Evolutionary conservation across 2,113 vertebrate genomes (phyloP), one percentile per base, ranked within the genome.

Genomic region (Boleophthalmus pectinirostris): DNA sequence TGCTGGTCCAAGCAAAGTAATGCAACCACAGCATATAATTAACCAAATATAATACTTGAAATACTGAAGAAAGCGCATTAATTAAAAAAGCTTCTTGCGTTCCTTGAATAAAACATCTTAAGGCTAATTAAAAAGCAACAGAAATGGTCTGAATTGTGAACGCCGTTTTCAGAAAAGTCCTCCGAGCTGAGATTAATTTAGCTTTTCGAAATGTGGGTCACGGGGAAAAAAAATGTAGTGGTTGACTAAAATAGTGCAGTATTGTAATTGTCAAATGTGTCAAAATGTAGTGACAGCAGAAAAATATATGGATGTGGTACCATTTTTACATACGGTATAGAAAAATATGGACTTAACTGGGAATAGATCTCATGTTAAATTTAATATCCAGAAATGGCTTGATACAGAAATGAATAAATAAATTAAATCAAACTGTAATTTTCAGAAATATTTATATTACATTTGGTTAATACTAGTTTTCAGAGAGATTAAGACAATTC

Each of bases 131-230:
- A 29, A 61, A 33, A 61, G 58, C 58, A 18, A 29, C 14, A 20
- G 58, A 61, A 61, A 61, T 29, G 58, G 58, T 61, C 58, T 33
- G 58, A 18, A 33, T 33, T 15, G 16, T 2, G 58, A 29, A 33
- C 13, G 58, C 15, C 25, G 7, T 14, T 61, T 61, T 61, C 24
- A 29, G 58, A 61, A 61, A 61, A 29, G 15, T 61, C 58, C 58
- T 61, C 58, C 16, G 58, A 61, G 58, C 58, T 61, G 25, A 29
- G 58, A 61, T 61, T 61, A 61, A 33, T 61, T 61, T 29, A 61
- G 25, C 58, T 8, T 61, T 33, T 33, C 9, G 15, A 61, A 33
- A 61, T 61, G 25, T 61, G 58, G 58, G 58, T 61, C 58, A 61
- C 25, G 0, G 25, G 16, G 24, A 61, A 18, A 58, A 25, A 58